These are phyloP conservation scores for Helobdella robusta DNA, from an alignment of 2,888 invertebrate genomes.

Conservation along the genomic window DNA sequence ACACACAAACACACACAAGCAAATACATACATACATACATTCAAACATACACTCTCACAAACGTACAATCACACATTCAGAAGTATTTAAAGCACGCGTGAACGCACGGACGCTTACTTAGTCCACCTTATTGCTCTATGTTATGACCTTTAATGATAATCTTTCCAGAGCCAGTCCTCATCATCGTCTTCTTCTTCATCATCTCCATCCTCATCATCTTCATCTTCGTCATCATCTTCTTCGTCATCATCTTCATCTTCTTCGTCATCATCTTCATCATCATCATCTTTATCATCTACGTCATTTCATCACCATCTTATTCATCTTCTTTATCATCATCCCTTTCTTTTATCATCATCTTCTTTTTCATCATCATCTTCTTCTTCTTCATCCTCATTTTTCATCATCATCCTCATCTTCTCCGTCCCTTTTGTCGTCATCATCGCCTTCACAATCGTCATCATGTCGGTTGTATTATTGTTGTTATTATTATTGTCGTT, in stretches of 20 bases:
- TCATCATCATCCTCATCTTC: too few species aligned
- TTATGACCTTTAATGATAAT: too few species aligned
- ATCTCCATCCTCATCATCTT: neutral
- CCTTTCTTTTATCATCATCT: too few species aligned
- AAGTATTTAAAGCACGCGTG: slow-evolving; percentile 8
- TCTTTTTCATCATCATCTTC: too few species aligned
- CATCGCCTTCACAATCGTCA: too few species aligned
- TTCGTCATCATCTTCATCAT: neutral
- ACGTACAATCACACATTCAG: slow-evolving; percentile 11
- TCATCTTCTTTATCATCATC: too few species aligned
- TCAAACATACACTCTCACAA: slow-evolving; percentile 11
- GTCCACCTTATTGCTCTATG: too few species aligned
- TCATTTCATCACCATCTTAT: too few species aligned
- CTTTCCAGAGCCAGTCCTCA: neutral
- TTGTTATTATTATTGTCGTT: too few species aligned
- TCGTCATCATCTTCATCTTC: neutral
- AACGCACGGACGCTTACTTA: slow-evolving; percentile 7
- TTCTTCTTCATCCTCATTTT: too few species aligned
- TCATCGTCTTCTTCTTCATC: neutral
- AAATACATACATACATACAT: neutral
- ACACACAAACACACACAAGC: neutral
- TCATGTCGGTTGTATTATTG: too few species aligned
- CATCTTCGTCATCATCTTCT: neutral
- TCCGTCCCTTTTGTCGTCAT: too few species aligned
- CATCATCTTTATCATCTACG: neutral